These are phyloP conservation scores for Lontra canadensis DNA, from an alignment of 2,113 vertebrate species.

Conservation along the genomic window DNA sequence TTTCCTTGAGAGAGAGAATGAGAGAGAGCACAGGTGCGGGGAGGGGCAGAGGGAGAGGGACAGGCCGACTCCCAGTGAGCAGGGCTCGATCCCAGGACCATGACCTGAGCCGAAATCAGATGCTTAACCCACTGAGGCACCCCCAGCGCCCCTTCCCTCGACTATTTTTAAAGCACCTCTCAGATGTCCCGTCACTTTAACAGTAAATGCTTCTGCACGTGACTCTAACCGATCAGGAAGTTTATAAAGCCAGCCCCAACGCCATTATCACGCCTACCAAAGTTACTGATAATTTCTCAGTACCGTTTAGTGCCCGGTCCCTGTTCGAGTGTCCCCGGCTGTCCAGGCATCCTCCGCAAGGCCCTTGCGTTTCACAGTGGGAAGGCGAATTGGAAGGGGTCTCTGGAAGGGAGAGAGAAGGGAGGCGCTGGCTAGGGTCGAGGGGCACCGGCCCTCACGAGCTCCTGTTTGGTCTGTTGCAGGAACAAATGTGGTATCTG, in stretches of 20 bases:
- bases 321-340: neutral
- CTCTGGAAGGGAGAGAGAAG: neutral
- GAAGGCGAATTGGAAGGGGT: neutral
- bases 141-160: neutral
- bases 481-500: conserved; percentile 98
- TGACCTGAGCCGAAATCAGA: neutral
- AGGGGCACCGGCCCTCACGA: neutral
- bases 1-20: neutral
- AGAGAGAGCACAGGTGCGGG: neutral
- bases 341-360: neutral
- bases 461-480: conserved; percentile 59
- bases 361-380: neutral
- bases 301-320: neutral
- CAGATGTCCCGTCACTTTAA: neutral
- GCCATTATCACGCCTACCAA: neutral
- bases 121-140: neutral
- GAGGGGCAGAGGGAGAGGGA: neutral
- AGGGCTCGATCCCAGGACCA: neutral
- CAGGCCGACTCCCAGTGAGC: neutral
- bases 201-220: neutral
- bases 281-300: neutral
- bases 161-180: neutral
- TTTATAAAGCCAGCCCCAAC: neutral
- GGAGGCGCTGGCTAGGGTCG: neutral
- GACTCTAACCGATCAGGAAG: neutral